These are phyloP conservation scores for Oligia latruncula DNA, from an alignment of 2,888 invertebrate genomes.

Conservation along the genomic window DNA sequence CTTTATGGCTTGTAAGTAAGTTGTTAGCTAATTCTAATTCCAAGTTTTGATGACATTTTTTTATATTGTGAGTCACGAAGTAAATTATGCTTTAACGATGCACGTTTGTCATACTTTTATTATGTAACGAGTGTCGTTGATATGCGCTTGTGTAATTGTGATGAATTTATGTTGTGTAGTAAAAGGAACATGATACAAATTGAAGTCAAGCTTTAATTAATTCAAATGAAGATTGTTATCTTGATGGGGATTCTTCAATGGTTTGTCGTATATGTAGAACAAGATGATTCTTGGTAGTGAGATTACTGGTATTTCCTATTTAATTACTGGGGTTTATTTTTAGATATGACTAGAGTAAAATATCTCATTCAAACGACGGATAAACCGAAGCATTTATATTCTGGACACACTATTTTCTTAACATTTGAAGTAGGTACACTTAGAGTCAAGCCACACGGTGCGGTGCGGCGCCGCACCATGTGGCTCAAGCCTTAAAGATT, in stretches of 20 bases:
- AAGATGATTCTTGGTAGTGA: conserved; percentile 28
- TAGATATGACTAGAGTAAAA: conserved; percentile 23
- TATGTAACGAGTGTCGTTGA: conserved; percentile 6
- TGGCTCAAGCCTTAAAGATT: background rate
- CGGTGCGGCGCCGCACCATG: too few relatives aligned
- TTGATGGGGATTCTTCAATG: conserved; percentile 30
- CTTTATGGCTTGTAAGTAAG: conserved; percentile 80
- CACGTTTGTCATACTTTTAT: conserved; percentile 40
- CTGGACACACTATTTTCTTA: background rate
- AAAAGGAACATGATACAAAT: conserved; percentile 33
- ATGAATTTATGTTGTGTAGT: conserved; percentile 36
- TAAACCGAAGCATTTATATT: background rate
- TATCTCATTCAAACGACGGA: background rate
- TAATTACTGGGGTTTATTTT: conserved; percentile 25
- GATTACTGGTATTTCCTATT: conserved; percentile 12
- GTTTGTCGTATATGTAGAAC: conserved; percentile 11
- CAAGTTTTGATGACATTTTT: conserved; percentile 70
- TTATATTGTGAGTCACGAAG: conserved; percentile 63
- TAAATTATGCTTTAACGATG: conserved; percentile 52
- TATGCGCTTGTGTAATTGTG: conserved; percentile 27
- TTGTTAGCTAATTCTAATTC: conserved; percentile 78
- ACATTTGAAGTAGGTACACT: background rate
- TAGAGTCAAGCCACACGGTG: background rate
- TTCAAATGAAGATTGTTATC: conserved; percentile 51
- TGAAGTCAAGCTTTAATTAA: conserved; percentile 46